phyloP scores from a whole-genome alignment of 2,113 vertebrate species.

The Melanerpes aurifrons region DNA sequence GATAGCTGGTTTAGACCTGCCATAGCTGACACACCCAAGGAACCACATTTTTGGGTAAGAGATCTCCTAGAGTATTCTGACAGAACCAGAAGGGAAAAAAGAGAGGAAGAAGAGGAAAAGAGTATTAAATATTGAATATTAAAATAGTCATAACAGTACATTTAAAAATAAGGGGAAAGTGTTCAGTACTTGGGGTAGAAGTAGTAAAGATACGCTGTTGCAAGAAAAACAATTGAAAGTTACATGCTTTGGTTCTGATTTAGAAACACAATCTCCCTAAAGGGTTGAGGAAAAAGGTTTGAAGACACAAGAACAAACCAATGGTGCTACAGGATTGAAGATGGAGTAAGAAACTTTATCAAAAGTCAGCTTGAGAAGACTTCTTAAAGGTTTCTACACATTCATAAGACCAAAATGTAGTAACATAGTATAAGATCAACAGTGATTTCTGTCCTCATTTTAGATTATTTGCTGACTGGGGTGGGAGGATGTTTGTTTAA shows the following conservation, averaged over 20 bases:
- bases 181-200: not conserved
- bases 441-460: not conserved
- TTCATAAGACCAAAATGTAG: not conserved
- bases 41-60: not conserved
- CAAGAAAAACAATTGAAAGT: not conserved
- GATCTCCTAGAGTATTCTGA: not conserved
- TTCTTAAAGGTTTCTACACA: not conserved
- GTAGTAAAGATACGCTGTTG: not conserved
- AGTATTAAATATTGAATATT: not conserved
- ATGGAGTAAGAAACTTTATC: not conserved
- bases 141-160: not conserved
- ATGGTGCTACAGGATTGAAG: not conserved
- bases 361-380: not conserved
- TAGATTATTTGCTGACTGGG: not conserved
- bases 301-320: not conserved
- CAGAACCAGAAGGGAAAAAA: not conserved
- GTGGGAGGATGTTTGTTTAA: not conserved
- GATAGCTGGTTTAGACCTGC: not conserved
- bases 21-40: not conserved
- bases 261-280: not conserved
- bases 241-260: not conserved
- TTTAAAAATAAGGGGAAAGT: not conserved
- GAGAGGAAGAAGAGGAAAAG: not conserved
- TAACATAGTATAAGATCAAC: not conserved
- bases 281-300: not conserved